Base-by-base conservation (phyloP, 2,888 invertebrate genomes). In the Amiota mariae region DNA sequence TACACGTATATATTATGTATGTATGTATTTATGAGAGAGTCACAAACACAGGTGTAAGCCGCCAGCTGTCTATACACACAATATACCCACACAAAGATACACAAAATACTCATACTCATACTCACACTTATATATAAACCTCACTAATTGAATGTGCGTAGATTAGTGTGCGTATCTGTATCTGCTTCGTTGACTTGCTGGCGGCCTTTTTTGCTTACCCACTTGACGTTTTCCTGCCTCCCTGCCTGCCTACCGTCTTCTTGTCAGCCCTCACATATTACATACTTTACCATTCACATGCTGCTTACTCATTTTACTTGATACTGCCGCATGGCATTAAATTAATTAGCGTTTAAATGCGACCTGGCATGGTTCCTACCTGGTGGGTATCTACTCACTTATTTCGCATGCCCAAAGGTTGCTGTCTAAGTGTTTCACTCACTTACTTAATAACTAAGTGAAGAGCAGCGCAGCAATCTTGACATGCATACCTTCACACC, bases 341-440 rank as follows among this genome's bases (percentile, higher is more conserved):
- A 80, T 82, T 84, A 85, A 82, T 82, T 82, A 79, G 78, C 73
- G 77, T 76, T 77, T 71, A 64, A 73, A 47, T 61, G 70, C 59
- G 48, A 49, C 61, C 47, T 18, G 8, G 36, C 36, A 6, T 36
- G 6, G 36, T 18, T 11, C 61, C 2, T 61, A n/a, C 24, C 13
- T 36, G 9, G 24, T 18, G 8, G 18, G 11, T 20, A 36, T 36
- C 36, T 6, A 36, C 36, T 36, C 36, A 36, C 36, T 36, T 36
- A 36, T 36, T 36, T 36, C 36, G 6, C 36, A 36, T 36, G 36
- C 36, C 36, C 36, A 36, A 36, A 36, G 36, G 36, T 36, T 36
- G 36, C 36, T 6, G 36, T 36, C 36, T 36, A 36, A 36, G 36
- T 36, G 36, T 36, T 36, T 36, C 36, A 36, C 36, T 36, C 36